Percentiles rank a stretch among this genome's conserved stretches.
Evolutionary conservation across 1,140 invertebrate species (phyloP).

Genomic region (Copidosoma floridanum): DNA sequence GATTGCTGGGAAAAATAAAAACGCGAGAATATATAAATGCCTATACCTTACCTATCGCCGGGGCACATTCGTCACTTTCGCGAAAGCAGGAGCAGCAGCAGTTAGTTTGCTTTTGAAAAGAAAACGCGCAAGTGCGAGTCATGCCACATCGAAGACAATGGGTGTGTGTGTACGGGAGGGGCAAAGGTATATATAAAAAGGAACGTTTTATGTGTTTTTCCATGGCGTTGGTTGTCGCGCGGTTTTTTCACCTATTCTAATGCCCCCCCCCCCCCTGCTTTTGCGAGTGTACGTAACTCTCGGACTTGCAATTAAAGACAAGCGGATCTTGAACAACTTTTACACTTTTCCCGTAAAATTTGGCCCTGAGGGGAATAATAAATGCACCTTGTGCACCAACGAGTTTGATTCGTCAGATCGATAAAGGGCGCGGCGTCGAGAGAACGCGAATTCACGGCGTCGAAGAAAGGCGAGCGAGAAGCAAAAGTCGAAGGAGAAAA

Average conservation of each 20-base stretch:
- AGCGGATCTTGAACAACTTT: too few relatives aligned
- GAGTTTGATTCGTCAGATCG: constrained; percentile 33
- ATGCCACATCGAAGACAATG: neutral
- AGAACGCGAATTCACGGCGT: constrained; percentile 32
- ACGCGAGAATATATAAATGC: too few relatives aligned
- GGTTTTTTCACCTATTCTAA: neutral
- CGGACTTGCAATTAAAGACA: too few relatives aligned
- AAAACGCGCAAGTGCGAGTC: neutral
- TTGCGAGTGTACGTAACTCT: too few relatives aligned
- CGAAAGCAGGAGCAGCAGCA: neutral
- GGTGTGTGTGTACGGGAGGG: neutral
- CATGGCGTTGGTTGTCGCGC: too few relatives aligned
- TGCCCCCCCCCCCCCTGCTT: too few relatives aligned
- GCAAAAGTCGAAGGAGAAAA: constrained; percentile 1
- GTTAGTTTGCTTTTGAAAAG: too few relatives aligned
- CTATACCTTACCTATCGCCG: too few relatives aligned
- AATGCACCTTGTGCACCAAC: constrained; percentile 7
- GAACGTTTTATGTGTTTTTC: neutral
- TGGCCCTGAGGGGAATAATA: neutral
- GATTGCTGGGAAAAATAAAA: neutral
- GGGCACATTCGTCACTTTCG: constrained; percentile 2
- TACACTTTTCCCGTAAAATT: too few relatives aligned
- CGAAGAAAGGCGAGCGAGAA: constrained; percentile 24
- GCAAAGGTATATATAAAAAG: neutral
- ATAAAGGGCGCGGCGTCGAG: constrained; percentile 18